Conservation (phyloP, 2,888 invertebrate species). For the Folsomia manolachei region DNA sequence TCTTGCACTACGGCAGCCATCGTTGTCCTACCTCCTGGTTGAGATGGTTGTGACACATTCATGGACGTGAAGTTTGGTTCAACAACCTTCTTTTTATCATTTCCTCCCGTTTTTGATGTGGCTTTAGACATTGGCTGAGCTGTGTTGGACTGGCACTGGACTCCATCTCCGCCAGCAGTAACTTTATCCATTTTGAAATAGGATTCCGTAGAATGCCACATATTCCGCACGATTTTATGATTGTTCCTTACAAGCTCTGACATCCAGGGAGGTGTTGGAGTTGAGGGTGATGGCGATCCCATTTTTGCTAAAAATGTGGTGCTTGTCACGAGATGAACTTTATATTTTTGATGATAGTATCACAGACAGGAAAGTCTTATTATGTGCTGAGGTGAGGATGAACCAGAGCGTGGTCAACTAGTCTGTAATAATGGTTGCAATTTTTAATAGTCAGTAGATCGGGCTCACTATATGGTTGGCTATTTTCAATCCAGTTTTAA, state of each 20-base stretch:
- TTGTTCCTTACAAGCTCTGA: conserved; percentile 46
- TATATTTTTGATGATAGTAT: neutral
- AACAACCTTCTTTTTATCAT: neutral
- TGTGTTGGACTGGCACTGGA: neutral
- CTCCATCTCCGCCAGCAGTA: neutral
- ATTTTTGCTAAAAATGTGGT: neutral
- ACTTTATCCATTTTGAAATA: conserved; percentile 13
- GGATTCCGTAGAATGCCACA: conserved; percentile 31
- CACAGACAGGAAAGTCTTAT: neutral
- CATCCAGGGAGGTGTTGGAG: conserved; percentile 47
- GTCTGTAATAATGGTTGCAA: neutral
- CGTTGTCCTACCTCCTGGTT: neutral
- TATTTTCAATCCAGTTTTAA: too few species aligned
- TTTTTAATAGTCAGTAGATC: neutral
- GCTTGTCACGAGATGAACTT: conserved; percentile 2
- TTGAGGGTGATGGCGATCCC: conserved; percentile 5
- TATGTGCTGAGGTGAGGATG: neutral
- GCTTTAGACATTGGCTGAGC: neutral
- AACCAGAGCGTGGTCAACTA: neutral
- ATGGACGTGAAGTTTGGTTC: neutral
- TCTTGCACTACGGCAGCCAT: neutral
- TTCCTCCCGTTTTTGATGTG: conserved; percentile 8
- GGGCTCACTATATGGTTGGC: too few species aligned
- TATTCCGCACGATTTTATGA: conserved; percentile 47
- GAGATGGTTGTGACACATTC: neutral